Evolutionary conservation across 2,113 vertebrate species (phyloP).

Genomic region (Phalacrocorax pelagicus): DNA sequence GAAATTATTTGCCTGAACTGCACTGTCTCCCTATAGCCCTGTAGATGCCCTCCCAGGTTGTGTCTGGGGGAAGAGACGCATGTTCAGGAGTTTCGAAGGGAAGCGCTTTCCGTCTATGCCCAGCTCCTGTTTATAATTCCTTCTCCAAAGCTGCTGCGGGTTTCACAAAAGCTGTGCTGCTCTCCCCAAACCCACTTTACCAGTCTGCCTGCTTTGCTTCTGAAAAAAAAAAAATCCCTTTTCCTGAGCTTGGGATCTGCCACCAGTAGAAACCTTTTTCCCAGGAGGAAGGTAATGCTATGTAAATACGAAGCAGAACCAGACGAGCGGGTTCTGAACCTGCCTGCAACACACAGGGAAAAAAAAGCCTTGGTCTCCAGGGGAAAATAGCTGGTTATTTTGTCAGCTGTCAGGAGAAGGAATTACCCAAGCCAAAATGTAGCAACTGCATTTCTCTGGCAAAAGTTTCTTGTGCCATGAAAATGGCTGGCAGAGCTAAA

Average conservation of each 20-base stretch:
- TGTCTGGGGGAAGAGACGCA: neutral
- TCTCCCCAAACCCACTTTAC: neutral
- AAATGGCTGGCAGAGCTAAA: conserved; percentile 37
- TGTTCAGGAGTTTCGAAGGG: neutral
- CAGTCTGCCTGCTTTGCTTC: neutral
- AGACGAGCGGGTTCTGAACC: neutral
- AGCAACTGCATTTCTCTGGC: neutral
- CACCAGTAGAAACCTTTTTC: neutral
- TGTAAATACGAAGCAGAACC: neutral
- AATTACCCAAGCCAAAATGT: conserved; percentile 17
- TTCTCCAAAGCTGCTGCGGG: neutral
- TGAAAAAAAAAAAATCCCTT: neutral
- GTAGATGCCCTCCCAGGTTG: neutral
- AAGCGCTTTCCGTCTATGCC: neutral
- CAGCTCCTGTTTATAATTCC: neutral
- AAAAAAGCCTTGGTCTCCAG: neutral
- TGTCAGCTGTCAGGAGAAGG: neutral
- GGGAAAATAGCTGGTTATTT: neutral
- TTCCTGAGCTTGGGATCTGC: neutral
- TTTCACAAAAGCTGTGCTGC: neutral
- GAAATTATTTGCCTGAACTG: neutral
- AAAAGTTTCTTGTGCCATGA: conserved; percentile 48
- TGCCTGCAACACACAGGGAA: neutral
- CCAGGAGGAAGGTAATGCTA: neutral
- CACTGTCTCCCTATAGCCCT: neutral